A percentile compares a stretch with the other conserved stretches of the same genome.
Evolutionary conservation across 2,888 invertebrate species (phyloP).

Genomic region (Pseudoips prasinana): DNA sequence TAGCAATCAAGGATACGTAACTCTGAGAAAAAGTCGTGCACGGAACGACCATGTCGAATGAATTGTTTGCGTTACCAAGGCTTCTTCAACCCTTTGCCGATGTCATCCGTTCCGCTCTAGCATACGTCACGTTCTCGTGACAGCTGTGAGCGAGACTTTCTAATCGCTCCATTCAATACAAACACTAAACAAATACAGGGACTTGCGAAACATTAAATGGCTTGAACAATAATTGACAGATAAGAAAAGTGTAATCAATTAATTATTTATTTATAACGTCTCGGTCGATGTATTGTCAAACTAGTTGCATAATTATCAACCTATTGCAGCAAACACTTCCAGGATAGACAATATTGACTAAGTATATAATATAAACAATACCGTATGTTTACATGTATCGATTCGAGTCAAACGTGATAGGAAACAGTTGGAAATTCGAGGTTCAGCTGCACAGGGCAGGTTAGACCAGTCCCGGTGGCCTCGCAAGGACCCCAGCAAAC

Average conservation of each 20-base stretch:
- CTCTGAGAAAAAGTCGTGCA: conserved; percentile 49
- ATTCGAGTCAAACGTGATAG: conserved; percentile 67
- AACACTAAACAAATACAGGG: conserved; percentile 61
- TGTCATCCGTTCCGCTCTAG: conserved; percentile 75
- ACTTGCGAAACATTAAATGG: conserved; percentile 69
- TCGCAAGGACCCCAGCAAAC: conserved; percentile 81
- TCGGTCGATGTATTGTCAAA: conserved; percentile 46
- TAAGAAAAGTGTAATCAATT: conserved; percentile 62
- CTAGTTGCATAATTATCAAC: conserved; percentile 41
- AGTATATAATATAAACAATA: conserved; percentile 42
- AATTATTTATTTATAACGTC: conserved; percentile 63
- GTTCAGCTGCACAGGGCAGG: conserved; percentile 78
- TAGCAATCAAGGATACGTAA: conserved; percentile 9
- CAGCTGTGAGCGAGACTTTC: conserved; percentile 77
- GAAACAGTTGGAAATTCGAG: conserved; percentile 76
- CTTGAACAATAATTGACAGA: conserved; percentile 67
- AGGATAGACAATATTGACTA: not conserved
- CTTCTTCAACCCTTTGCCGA: conserved; percentile 71
- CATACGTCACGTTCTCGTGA: conserved; percentile 75
- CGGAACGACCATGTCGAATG: conserved; percentile 66
- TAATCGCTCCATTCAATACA: conserved; percentile 71
- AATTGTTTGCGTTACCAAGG: conserved; percentile 65
- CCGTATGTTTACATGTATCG: conserved; percentile 50
- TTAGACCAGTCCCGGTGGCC: conserved; percentile 82
- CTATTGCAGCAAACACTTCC: conserved; percentile 25